Evolutionary conservation across 2,888 invertebrate species (phyloP).

Genomic region (Bruchidius siliquastri): DNA sequence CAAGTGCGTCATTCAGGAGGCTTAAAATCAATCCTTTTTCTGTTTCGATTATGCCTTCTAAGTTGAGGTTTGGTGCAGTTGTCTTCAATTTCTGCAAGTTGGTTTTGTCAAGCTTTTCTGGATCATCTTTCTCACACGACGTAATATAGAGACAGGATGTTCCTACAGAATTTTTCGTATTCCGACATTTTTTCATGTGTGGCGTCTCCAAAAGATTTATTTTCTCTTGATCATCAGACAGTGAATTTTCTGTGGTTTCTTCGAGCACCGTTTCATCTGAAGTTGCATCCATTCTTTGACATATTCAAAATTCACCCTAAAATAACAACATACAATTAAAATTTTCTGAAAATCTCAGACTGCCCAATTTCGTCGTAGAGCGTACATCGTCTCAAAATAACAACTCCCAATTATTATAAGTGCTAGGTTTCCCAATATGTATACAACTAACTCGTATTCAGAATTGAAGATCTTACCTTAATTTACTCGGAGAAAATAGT

Average conservation of each 20-base stretch:
- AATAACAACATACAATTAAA: too few species aligned
- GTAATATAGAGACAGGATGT: constrained; percentile 14
- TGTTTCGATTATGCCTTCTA: constrained; percentile 22
- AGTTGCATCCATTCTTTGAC: too few species aligned
- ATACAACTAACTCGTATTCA: too few species aligned
- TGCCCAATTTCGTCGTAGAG: too few species aligned
- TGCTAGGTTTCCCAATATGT: too few species aligned
- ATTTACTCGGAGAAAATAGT: too few species aligned
- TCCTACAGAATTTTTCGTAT: constrained; percentile 12
- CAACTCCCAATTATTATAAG: too few species aligned
- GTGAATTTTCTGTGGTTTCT: not conserved
- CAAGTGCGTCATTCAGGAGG: constrained; percentile 43
- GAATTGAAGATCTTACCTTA: too few species aligned
- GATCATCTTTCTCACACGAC: constrained; percentile 16
- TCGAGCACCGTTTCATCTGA: not conserved
- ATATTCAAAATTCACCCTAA: too few species aligned
- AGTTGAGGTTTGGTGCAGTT: constrained; percentile 20
- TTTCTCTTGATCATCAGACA: constrained; percentile 6
- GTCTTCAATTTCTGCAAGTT: constrained; percentile 14
- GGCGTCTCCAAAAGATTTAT: constrained; percentile 2
- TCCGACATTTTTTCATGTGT: constrained; percentile 9
- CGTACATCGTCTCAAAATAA: too few species aligned
- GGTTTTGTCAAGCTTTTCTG: constrained; percentile 11
- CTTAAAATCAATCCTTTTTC: constrained; percentile 45
- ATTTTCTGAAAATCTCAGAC: too few species aligned